Evolutionary conservation across 2,797 vertebrate species (phyloP), one percentile per base, ranked within the genome.

Genomic region (Percopsis omiscomaycus): DNA sequence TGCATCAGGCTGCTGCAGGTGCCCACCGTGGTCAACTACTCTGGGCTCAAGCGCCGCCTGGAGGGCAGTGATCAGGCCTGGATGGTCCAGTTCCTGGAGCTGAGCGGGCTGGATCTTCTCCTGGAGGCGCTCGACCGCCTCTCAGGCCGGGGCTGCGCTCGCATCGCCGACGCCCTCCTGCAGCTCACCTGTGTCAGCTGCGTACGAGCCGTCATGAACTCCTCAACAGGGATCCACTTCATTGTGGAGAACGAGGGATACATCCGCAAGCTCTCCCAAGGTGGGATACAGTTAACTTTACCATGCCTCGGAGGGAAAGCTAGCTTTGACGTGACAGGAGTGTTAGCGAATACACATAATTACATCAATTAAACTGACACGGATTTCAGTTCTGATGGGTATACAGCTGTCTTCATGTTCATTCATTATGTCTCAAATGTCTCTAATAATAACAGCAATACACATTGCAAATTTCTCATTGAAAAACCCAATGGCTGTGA

Each of bases 51-150:
- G 88, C 95, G 96, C 50, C 92, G 96, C 0, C 90, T 99, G 86
- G 97, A 98, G 84, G 93, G 92, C 81, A 97, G 96, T 0, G 93
- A 98, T 0, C 92, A 95, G 63, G 49, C 81, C 81, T 99, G 98
- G 98, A 98, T 99, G 96, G 92, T 97, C 5, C 96, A 98, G 88
- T 99, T 99, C 84, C 86, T 99, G 90, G 98, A 98, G 86, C 92
- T 98, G 57, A 94, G 94, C 0, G 98, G 98, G 27, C 86, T 99
- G 78, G 98, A 99, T 64, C 94, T 99, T 66, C 94, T 99, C 47
- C 91, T 99, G 62, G 97, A 98, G 84, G 98, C 97, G 2, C 88
- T 99, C 88, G 95, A 96, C 48, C 92, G 95, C 52, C 92, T 99
- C 37, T 98, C 97, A 0, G 98, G 96, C 1, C 91, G 96, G 1